Percentiles rank a stretch among this genome's conserved stretches.
Conservation (phyloP, 1,140 invertebrate genomes). For the Drosophila biarmipes region DNA sequence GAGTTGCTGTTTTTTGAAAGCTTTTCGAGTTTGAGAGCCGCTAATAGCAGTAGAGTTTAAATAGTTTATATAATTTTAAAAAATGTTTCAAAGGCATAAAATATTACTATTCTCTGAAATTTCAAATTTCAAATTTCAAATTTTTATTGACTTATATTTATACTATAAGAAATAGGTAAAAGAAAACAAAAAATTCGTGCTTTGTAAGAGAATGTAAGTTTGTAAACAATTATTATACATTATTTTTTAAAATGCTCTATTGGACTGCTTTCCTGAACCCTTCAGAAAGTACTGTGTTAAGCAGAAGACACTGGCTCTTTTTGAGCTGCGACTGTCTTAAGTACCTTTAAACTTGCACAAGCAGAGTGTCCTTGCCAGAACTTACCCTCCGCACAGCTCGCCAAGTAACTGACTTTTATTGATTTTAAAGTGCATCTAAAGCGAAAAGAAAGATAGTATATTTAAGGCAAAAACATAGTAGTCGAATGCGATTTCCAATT, state of each 20-base stretch:
- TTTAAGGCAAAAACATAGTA: conserved; percentile 13
- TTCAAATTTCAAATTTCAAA: too few relatives aligned
- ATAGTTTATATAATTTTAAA: too few relatives aligned
- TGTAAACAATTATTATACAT: too few relatives aligned
- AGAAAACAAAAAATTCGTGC: too few relatives aligned
- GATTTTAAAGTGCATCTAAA: conserved; percentile 59
- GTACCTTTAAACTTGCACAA: conserved; percentile 67
- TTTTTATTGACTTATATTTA: too few relatives aligned
- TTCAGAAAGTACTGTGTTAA: not conserved
- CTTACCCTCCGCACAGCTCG: not conserved
- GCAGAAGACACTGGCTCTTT: not conserved
- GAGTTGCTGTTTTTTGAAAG: not conserved
- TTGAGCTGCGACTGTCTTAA: conserved; percentile 50
- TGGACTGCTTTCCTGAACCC: not conserved
- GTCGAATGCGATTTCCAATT: conserved; percentile 47
- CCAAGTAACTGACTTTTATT: conserved; percentile 59
- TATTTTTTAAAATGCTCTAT: not conserved
- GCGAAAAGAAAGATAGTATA: conserved; percentile 15
- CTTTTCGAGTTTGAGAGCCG: too few relatives aligned
- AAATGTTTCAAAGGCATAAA: too few relatives aligned
- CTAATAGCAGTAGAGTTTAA: too few relatives aligned
- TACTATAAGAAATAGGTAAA: too few relatives aligned
- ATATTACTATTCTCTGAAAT: not conserved
- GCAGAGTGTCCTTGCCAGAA: conserved; percentile 6
- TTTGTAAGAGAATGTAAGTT: too few relatives aligned